phyloP scores from a whole-genome alignment of 2,888 invertebrate genomes.

The Mythimna lalbum region DNA sequence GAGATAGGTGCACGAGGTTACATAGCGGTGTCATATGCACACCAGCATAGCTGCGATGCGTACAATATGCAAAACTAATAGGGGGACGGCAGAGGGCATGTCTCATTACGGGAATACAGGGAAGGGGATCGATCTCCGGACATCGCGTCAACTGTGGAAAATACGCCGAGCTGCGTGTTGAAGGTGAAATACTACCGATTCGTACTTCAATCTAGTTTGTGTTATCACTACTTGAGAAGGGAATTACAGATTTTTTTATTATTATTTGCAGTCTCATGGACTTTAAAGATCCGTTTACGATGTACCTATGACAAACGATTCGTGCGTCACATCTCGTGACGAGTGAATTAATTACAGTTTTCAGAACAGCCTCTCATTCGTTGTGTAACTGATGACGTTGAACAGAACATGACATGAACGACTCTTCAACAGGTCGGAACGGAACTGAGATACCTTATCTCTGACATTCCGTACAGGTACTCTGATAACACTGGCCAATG shows the following conservation, averaged over 20 bases:
- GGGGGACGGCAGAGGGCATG: constrained; percentile 38
- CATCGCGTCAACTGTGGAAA: constrained; percentile 14
- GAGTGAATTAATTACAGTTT: constrained; percentile 68
- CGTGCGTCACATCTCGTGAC: constrained; percentile 70
- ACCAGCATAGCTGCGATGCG: constrained; percentile 59
- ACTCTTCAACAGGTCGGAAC: constrained; percentile 68
- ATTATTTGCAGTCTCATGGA: constrained; percentile 31
- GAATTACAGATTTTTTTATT: constrained; percentile 41
- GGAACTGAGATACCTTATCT: constrained; percentile 75
- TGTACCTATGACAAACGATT: constrained; percentile 47
- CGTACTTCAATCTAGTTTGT: constrained; percentile 12
- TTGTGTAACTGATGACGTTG: constrained; percentile 70
- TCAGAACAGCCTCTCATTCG: constrained; percentile 59
- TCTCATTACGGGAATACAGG: constrained; percentile 56
- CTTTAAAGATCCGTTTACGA: constrained; percentile 55
- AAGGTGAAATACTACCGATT: constrained; percentile 7
- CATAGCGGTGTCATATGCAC: constrained; percentile 72
- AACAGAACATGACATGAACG: constrained; percentile 42
- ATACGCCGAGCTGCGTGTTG: constrained; percentile 5
- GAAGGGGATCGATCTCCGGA: constrained; percentile 57
- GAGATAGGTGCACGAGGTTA: constrained; percentile 71
- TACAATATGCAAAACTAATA: constrained; percentile 45
- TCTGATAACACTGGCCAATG: constrained; percentile 62
- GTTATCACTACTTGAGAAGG: constrained; percentile 25
- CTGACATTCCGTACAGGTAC: constrained; percentile 66